Conservation (phyloP, 2,113 vertebrate species). For the Scartelaos histophorus region DNA sequence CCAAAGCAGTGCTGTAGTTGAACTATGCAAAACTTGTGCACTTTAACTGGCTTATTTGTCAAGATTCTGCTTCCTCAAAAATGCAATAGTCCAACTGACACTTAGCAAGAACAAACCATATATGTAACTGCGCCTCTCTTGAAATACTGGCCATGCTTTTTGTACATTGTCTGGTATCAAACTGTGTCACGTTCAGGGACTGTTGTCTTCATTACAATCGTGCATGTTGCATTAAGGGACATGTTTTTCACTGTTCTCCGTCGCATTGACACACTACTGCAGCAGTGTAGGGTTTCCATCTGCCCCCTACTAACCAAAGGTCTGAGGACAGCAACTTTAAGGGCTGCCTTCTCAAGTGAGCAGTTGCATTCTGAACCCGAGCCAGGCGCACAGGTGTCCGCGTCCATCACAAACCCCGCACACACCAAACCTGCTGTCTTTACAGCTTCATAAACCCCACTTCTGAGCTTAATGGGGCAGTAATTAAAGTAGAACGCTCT, state of each 20-base stretch:
- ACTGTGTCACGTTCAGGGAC: not conserved
- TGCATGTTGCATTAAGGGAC: conserved; percentile 33
- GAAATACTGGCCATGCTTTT: not conserved
- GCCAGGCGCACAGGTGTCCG: conserved; percentile 71
- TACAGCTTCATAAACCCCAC: conserved; percentile 2
- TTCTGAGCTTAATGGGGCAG: not conserved
- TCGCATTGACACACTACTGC: conserved; percentile 65
- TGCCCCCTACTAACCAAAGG: conserved; percentile 57
- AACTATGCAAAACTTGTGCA: conserved; percentile 32
- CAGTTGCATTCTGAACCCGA: conserved; percentile 79
- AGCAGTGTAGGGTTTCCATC: conserved; percentile 66
- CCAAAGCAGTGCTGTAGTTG: conserved; percentile 34
- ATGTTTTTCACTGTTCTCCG: conserved; percentile 60
- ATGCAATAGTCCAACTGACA: not conserved
- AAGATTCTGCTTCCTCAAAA: not conserved
- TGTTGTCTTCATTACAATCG: conserved; percentile 1
- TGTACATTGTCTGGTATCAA: not conserved
- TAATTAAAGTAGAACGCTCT: not conserved
- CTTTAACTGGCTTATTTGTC: conserved; percentile 14
- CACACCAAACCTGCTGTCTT: conserved; percentile 11
- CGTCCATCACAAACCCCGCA: conserved; percentile 64
- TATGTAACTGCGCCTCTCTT: not conserved
- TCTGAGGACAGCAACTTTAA: conserved; percentile 78
- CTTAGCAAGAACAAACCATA: not conserved
- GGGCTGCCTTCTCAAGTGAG: conserved; percentile 69